phyloP scores from a whole-genome alignment of 1,140 invertebrate genomes.

The Eueides isabella region DNA sequence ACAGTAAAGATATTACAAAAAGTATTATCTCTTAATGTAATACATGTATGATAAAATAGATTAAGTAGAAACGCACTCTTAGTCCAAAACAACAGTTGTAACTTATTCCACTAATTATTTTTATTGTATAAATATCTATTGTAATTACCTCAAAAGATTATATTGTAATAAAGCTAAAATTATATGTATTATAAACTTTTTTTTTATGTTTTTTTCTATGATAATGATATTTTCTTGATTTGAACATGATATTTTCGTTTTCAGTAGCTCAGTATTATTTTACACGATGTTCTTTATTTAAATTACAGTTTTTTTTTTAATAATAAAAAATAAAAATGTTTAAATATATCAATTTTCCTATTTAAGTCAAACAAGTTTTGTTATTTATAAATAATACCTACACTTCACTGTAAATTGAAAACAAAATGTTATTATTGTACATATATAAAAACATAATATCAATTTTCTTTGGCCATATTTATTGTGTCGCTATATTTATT shows the following conservation, averaged over 20 bases:
- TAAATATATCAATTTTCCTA: not conserved
- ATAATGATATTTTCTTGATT: not conserved
- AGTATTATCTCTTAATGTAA: slow-evolving; percentile 69
- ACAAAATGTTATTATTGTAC: not conserved
- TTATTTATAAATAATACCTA: not conserved
- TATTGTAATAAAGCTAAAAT: slow-evolving; percentile 11
- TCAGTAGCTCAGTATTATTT: slow-evolving; percentile 5
- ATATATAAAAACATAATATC: not conserved
- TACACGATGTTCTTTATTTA: not conserved
- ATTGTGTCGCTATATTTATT: not conserved
- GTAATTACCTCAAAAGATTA: slow-evolving; percentile 57
- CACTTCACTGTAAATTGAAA: not conserved
- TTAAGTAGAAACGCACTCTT: slow-evolving; percentile 76
- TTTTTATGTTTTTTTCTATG: not conserved
- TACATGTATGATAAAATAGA: slow-evolving; percentile 63
- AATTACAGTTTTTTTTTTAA: not conserved
- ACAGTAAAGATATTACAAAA: slow-evolving; percentile 72
- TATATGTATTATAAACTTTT: not conserved
- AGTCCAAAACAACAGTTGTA: slow-evolving; percentile 76
- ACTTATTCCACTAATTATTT: slow-evolving; percentile 66
- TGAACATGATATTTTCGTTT: not conserved
- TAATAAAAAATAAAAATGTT: no score
- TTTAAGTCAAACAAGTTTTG: not conserved
- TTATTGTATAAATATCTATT: slow-evolving; percentile 42
- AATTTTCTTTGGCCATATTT: not conserved